phyloP scores from a whole-genome alignment of 35 echinoderm and acorn worm genomes.

The Strongylocentrotus purpuratus region DNA sequence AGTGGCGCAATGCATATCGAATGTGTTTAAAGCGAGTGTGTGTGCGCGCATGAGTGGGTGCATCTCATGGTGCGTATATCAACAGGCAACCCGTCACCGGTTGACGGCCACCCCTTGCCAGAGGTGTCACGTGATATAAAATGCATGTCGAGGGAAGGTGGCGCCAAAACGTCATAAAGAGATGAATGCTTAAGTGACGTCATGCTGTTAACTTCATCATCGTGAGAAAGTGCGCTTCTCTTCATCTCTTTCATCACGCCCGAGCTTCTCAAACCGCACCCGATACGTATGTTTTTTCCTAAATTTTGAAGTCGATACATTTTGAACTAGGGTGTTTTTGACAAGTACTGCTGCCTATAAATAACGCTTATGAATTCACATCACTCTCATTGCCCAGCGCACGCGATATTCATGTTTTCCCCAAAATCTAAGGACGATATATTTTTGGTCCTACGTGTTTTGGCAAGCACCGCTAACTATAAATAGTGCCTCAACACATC shows the following conservation, averaged over 20 bases:
- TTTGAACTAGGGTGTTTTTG: not conserved
- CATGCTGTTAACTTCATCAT: not conserved
- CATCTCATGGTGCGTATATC: not conserved
- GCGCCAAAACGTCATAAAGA: slow-evolving; percentile 1
- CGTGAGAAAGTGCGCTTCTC: not conserved
- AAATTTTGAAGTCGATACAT: not conserved
- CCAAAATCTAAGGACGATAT: no score
- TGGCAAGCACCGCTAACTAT: not conserved
- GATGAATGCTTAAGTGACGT: not conserved
- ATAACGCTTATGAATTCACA: not conserved
- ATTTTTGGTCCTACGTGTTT: not conserved
- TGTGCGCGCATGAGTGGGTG: not conserved
- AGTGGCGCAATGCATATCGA: not conserved
- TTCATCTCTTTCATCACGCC: not conserved
- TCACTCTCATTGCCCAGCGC: no score
- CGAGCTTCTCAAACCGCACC: not conserved
- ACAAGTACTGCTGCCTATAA: not conserved
- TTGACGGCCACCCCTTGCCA: not conserved
- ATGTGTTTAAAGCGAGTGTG: not conserved
- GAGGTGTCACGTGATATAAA: not conserved
- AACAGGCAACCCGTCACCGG: not conserved
- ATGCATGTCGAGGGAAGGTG: not conserved
- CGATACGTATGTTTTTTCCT: not conserved
- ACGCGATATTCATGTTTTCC: no score
- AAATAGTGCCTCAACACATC: not conserved